Percentiles rank a stretch among this genome's conserved stretches.
Evolutionary conservation across 1,140 invertebrate genomes (phyloP).

Genomic region (Apis laboriosa): DNA sequence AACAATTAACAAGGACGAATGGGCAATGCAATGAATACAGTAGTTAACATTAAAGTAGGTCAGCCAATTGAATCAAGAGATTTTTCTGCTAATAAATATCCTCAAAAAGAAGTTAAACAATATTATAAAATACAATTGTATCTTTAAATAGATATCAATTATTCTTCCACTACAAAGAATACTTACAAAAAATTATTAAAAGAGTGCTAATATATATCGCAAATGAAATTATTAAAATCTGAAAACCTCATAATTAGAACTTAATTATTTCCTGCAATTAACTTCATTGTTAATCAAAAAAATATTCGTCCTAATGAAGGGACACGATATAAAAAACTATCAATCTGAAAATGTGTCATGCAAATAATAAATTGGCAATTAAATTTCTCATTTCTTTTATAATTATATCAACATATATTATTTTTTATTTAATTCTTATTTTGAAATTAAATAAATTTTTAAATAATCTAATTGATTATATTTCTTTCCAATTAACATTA

Average conservation of each 20-base stretch:
- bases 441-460: too few relatives aligned
- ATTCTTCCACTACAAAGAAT: neutral
- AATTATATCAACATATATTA: too few relatives aligned
- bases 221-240: slow-evolving; percentile 1
- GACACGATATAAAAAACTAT: neutral
- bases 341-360: neutral
- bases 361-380: neutral
- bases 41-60: slow-evolving; percentile 30
- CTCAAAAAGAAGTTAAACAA: slow-evolving; percentile 19
- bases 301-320: neutral
- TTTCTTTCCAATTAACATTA: too few relatives aligned
- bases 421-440: too few relatives aligned
- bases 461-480: too few relatives aligned
- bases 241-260: neutral
- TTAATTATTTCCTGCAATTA: slow-evolving; percentile 9
- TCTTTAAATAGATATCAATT: slow-evolving; percentile 20
- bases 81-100: slow-evolving; percentile 17
- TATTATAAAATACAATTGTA: slow-evolving; percentile 27
- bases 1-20: neutral
- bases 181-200: neutral
- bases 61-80: slow-evolving; percentile 27
- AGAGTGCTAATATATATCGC: neutral
- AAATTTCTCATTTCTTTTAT: too few relatives aligned
- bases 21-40: slow-evolving; percentile 1
- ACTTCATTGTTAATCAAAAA: neutral